phyloP scores from a whole-genome alignment of 2,888 invertebrate species.

The Tenthredo livida region DNA sequence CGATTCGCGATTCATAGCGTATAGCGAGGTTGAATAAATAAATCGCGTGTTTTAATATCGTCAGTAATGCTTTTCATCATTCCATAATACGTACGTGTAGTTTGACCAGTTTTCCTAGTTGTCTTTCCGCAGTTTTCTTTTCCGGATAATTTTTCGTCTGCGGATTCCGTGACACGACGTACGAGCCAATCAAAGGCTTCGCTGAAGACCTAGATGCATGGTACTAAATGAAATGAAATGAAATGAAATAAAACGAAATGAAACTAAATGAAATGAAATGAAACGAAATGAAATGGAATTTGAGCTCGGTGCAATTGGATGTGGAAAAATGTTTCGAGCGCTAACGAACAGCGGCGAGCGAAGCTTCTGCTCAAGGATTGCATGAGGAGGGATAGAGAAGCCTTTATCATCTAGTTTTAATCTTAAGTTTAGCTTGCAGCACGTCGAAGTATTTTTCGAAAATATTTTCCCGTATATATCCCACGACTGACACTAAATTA shows the following conservation, averaged over 20 bases:
- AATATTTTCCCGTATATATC: constrained; percentile 13
- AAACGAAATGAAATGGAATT: constrained; percentile 43
- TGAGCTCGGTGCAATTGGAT: constrained; percentile 40
- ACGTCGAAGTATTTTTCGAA: background rate
- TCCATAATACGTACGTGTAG: background rate
- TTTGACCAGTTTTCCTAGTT: constrained; percentile 14
- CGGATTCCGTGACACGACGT: constrained; percentile 31
- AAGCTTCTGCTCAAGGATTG: background rate
- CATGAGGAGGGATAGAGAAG: background rate
- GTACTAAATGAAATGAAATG: constrained; percentile 46
- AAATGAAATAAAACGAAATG: constrained; percentile 30
- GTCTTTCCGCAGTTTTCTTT: constrained; percentile 10
- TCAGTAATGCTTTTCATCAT: background rate
- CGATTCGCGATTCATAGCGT: background rate
- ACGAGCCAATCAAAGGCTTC: constrained; percentile 44
- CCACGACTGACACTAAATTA: background rate
- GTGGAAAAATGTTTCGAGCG: constrained; percentile 43
- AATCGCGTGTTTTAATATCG: constrained; percentile 19
- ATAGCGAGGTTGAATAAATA: background rate
- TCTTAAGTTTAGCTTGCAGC: background rate
- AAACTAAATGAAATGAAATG: constrained; percentile 19
- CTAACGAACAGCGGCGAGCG: constrained; percentile 39
- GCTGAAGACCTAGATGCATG: constrained; percentile 42
- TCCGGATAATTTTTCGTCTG: constrained; percentile 23
- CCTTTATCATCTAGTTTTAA: constrained; percentile 3